Evolutionary conservation across 53 echinoderm and acorn worm species (phyloP).

Genomic region (Mesocentrotus franciscanus): DNA sequence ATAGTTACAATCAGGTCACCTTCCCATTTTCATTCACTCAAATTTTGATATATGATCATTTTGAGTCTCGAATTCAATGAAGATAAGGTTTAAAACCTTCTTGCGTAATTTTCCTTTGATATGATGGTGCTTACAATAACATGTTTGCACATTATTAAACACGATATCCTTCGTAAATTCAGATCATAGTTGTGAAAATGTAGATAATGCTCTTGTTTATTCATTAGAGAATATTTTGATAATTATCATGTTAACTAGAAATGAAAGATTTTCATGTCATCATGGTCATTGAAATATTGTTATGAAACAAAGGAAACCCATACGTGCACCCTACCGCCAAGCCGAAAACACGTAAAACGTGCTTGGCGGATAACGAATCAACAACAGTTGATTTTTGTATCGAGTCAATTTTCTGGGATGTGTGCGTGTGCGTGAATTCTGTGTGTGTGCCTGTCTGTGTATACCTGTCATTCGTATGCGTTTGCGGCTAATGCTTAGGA

Average conservation of each 20-base stretch:
- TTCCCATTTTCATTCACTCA: no score
- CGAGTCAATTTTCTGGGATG: neutral
- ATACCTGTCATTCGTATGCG: neutral
- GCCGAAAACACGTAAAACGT: neutral
- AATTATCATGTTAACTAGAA: neutral
- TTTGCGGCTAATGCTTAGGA: neutral
- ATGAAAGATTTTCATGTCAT: neutral
- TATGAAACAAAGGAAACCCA: neutral
- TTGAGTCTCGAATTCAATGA: no score
- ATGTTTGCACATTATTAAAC: no score
- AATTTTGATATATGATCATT: no score
- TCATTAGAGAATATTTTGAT: neutral
- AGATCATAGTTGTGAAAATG: neutral
- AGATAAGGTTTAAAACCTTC: no score
- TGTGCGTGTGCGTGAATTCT: conserved; percentile 30
- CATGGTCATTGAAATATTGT: neutral
- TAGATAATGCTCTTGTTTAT: neutral
- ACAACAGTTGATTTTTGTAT: conserved; percentile 18
- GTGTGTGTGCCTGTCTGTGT: neutral
- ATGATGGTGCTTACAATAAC: no score
- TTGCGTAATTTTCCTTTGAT: no score
- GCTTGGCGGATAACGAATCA: conserved; percentile 5
- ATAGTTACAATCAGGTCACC: no score
- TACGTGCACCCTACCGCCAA: neutral
- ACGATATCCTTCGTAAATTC: no score